Percentiles rank a stretch among this genome's conserved stretches.
Conservation (phyloP, 37 sponge, comb jelly and placozoan species). For the Petrosia ficiformis region DNA sequence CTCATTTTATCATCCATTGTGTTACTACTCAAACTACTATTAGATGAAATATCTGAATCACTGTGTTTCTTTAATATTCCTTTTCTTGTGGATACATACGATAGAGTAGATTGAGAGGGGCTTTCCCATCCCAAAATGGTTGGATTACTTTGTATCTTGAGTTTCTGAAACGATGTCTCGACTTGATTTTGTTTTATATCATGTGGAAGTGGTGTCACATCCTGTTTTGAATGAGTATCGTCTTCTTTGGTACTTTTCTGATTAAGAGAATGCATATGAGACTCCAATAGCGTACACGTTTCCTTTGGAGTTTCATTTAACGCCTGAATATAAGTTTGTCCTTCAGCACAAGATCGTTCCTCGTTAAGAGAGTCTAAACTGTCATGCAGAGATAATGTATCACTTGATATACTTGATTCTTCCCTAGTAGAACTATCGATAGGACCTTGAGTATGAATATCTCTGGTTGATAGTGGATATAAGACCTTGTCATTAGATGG, state of each 20-base stretch:
- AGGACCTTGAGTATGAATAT: no score
- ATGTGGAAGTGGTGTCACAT: not conserved
- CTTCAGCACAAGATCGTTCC: not conserved
- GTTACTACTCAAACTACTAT: not conserved
- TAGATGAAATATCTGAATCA: not conserved
- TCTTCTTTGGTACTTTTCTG: not conserved
- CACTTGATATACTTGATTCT: not conserved
- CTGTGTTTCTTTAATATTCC: not conserved
- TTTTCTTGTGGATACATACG: no score
- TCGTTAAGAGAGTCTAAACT: not conserved
- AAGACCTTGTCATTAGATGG: no score
- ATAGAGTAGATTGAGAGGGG: no score
- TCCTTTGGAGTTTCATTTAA: not conserved
- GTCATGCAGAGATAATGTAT: slow-evolving; percentile 2
- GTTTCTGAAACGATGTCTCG: no score
- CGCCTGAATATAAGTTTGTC: no score
- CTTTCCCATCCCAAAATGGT: no score
- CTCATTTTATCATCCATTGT: not conserved
- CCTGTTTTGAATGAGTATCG: not conserved
- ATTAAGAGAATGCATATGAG: no score
- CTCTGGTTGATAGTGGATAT: no score
- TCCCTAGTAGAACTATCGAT: not conserved
- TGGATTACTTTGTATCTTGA: no score
- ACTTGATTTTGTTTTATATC: not conserved
- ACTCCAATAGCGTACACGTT: no score